These are phyloP conservation scores for Oreochromis aureus DNA, from an alignment of 2,113 vertebrate species.

Conservation along the genomic window DNA sequence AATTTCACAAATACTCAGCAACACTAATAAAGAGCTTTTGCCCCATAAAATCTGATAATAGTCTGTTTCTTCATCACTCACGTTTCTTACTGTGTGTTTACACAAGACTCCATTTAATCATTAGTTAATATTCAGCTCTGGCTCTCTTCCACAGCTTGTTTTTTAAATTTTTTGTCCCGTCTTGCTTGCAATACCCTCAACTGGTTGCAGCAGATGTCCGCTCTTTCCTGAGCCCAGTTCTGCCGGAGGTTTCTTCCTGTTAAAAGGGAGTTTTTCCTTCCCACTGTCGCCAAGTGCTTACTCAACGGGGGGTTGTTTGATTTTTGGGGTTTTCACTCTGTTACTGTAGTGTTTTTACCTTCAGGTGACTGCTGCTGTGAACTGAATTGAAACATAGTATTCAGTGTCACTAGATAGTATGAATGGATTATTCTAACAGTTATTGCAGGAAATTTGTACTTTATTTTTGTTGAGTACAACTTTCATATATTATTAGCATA, in stretches of 20 bases:
- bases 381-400: fast-evolving
- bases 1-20: not conserved
- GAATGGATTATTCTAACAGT: not conserved
- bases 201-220: not conserved
- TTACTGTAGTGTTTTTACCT: not conserved
- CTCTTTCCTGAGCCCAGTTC: fast-evolving
- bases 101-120: not conserved
- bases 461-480: fast-evolving
- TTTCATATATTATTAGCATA: not conserved
- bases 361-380: not conserved
- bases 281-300: not conserved
- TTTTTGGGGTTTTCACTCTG: not conserved
- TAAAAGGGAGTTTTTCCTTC: not conserved
- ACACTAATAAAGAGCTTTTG: not conserved
- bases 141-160: not conserved
- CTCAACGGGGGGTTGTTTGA: fast-evolving
- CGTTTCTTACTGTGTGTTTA: not conserved
- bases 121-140: not conserved
- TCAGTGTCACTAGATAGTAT: not conserved
- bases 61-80: not conserved
- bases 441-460: not conserved
- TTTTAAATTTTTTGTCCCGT: not conserved
- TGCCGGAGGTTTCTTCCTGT: fast-evolving
- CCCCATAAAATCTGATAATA: not conserved
- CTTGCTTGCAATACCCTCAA: not conserved